Conservation (phyloP, 2,113 vertebrate genomes). For the Tricholaema leucomelas region DNA sequence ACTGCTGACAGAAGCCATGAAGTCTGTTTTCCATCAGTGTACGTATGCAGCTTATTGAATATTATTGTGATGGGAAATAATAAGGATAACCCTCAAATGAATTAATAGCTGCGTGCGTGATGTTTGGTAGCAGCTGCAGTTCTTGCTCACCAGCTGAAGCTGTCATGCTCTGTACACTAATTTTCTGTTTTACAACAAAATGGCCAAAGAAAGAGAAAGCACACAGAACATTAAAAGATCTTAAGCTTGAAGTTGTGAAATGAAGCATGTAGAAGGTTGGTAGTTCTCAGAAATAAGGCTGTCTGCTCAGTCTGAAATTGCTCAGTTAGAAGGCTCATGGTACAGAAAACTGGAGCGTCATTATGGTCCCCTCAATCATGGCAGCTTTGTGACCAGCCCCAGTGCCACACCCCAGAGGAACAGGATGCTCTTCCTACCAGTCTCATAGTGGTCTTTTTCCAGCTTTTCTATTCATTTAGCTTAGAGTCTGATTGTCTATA, state of each 20-base stretch:
- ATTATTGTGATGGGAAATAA: slow-evolving; percentile 26
- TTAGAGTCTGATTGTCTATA: not conserved
- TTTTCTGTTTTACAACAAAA: not conserved
- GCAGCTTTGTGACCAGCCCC: not conserved
- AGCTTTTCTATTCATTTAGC: not conserved
- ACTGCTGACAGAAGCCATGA: slow-evolving; percentile 9
- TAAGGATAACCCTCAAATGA: not conserved
- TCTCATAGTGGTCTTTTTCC: not conserved
- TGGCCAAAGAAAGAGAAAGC: not conserved
- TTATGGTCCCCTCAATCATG: not conserved
- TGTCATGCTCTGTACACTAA: not conserved
- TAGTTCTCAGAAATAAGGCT: not conserved
- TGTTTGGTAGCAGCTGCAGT: not conserved
- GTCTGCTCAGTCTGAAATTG: not conserved
- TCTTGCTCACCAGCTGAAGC: not conserved
- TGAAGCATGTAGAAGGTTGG: not conserved
- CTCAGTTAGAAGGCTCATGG: fast-evolving
- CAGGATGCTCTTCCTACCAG: not conserved
- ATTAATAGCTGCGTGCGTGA: not conserved
- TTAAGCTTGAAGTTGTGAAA: not conserved
- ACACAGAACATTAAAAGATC: not conserved
- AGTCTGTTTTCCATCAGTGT: slow-evolving; percentile 18
- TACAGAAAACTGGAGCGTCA: not conserved
- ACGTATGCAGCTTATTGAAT: not conserved
- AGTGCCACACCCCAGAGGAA: fast-evolving